phyloP scores from a whole-genome alignment of 2,888 invertebrate genomes.

The Sinelater perroti region DNA sequence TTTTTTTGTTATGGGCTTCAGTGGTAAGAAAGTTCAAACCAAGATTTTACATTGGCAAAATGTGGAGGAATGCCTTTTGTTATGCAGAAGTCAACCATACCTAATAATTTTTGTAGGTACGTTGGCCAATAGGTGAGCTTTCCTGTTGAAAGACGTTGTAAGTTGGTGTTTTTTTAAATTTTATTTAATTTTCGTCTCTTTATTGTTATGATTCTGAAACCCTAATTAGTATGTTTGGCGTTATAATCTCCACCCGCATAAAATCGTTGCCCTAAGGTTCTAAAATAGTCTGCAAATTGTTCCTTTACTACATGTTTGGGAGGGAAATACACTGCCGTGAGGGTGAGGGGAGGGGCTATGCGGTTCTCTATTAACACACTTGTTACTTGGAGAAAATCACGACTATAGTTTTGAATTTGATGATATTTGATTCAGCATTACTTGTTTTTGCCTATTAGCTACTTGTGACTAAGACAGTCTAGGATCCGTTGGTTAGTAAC shows the following conservation, averaged over 20 bases:
- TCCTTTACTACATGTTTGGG: background rate
- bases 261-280: background rate
- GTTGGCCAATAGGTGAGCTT: background rate
- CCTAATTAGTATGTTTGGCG: background rate
- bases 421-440: too few relatives aligned
- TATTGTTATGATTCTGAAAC: constrained; percentile 4
- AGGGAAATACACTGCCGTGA: background rate
- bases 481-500: too few relatives aligned
- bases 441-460: too few relatives aligned
- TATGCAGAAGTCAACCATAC: background rate
- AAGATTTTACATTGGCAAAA: background rate
- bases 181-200: background rate
- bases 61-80: background rate
- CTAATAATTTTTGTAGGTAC: background rate
- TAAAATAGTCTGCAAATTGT: background rate
- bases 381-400: too few relatives aligned
- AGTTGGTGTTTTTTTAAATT: background rate
- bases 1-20: constrained; percentile 1
- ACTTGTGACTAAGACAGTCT: too few relatives aligned
- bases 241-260: background rate
- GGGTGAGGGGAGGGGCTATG: background rate
- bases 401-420: too few relatives aligned
- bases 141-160: background rate
- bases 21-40: constrained; percentile 5
- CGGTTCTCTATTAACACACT: too few relatives aligned